Base-by-base conservation (phyloP, 2,888 invertebrate species). In the Anagyrus pseudococci region DNA sequence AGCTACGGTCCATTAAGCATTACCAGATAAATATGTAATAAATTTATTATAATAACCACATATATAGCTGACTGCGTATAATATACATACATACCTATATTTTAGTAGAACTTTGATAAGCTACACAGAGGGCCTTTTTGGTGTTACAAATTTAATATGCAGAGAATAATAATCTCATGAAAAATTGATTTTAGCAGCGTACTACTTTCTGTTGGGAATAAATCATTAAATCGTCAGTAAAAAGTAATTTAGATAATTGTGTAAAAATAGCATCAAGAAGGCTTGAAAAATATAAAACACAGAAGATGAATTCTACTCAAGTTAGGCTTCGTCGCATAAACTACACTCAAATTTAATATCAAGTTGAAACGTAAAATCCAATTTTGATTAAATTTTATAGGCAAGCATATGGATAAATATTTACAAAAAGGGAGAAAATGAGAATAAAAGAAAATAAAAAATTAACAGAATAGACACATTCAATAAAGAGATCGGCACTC, bases 91-190 rank as follows among this genome's bases (percentile, higher is more conserved):
- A 66, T 58, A 62, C 71, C 71, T 76, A 79, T 77, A 77, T 78
- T 79, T 79, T 79, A 79, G 75, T 79, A 80, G 75, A 75, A 75
- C 68, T 75, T 75, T 72, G 75, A 74, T 73, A 75, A 75, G 71
- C 70, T 66, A 59, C 59, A 29, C 55, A 60, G 22, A 70, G 64
- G 60, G 64, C 66, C 67, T 68, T 67, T 66, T 68, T 67, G 67
- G 63, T 66, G 46, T 61, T 56, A 19, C 53, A 40, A 4, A 40
- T 25, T 33, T 37, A 17, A 19, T 17, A 48, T n/a, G n/a, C n/a
- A n/a, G n/a, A n/a, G n/a, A n/a, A n/a, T n/a, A n/a, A n/a, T n/a
- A n/a, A n/a, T n/a, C n/a, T 37, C 8, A 4, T 41, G n/a, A 41
- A 52, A 40, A 52, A 37, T 47, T 55, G 49, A 22, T n/a, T n/a